A percentile compares a stretch with the other conserved stretches of the same genome.
These are phyloP conservation scores for Echeneis naucrates DNA, from an alignment of 2,797 vertebrate genomes.

Conservation along the genomic window DNA sequence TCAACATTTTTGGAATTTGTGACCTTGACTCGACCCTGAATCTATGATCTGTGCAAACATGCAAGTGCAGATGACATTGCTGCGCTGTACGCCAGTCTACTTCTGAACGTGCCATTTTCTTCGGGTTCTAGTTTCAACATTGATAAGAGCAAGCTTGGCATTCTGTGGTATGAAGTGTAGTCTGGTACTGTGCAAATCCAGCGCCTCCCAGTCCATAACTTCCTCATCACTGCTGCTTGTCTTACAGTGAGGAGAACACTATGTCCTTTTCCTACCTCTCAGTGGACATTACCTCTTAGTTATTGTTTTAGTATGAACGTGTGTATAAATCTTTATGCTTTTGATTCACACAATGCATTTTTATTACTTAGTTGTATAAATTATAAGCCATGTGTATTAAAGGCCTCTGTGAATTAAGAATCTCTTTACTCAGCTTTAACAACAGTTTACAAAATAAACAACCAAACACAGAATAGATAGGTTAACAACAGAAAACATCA, in stretches of 20 bases:
- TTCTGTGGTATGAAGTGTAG: conserved; percentile 17
- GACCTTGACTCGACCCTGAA: background rate
- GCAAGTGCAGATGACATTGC: no score
- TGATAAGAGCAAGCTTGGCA: conserved; percentile 1
- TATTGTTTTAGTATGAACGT: conserved; percentile 27
- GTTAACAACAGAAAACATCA: background rate
- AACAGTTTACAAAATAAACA: background rate
- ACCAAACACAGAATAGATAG: background rate
- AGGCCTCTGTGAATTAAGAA: background rate
- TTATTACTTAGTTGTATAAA: background rate
- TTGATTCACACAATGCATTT: background rate
- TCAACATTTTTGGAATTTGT: conserved; percentile 8
- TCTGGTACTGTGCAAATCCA: conserved; percentile 12
- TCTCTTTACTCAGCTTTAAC: background rate
- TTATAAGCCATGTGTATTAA: background rate
- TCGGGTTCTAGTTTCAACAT: conserved; percentile 1
- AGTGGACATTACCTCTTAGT: conserved; percentile 13
- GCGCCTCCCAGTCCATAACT: conserved; percentile 19
- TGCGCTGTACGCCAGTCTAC: background rate
- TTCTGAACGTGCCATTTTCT: background rate
- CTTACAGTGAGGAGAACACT: conserved; percentile 51
- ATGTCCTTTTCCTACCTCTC: conserved; percentile 53
- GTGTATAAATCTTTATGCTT: no score
- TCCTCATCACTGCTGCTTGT: conserved; percentile 31
- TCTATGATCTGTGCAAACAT: background rate